A percentile compares a stretch with the other conserved stretches of the same genome.
Conservation (phyloP, 2,113 vertebrate genomes). For the Microtus oregoni region DNA sequence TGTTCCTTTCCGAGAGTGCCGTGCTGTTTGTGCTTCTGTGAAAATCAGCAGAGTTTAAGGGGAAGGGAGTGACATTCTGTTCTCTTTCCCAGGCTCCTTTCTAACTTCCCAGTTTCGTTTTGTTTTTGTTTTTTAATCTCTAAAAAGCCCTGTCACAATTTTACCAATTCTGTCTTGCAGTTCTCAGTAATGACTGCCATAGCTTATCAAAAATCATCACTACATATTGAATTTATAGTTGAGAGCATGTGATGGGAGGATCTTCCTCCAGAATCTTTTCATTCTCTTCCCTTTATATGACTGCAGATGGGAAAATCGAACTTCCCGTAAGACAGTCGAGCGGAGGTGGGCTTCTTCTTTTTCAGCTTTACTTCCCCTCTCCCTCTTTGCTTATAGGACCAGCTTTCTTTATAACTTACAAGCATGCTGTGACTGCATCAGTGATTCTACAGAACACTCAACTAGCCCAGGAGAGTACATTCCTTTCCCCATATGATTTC, state of each 20-base stretch:
- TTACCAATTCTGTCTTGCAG: slow-evolving; percentile 50
- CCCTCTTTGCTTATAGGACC: slow-evolving; percentile 53
- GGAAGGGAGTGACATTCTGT: not conserved
- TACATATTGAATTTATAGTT: slow-evolving; percentile 78
- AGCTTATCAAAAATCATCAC: slow-evolving; percentile 71
- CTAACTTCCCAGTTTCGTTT: slow-evolving; percentile 16
- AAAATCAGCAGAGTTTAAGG: not conserved
- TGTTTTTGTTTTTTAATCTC: slow-evolving; percentile 43
- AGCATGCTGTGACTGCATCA: slow-evolving; percentile 21
- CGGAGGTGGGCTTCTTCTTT: slow-evolving; percentile 52
- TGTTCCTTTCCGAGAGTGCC: slow-evolving; percentile 36
- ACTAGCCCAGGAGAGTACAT: not conserved
- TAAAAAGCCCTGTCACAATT: slow-evolving; percentile 50
- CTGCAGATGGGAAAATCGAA: slow-evolving; percentile 10
- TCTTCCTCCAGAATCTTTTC: slow-evolving; percentile 76
- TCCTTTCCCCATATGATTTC: slow-evolving; percentile 55
- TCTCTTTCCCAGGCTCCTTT: not conserved
- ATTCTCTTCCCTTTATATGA: slow-evolving; percentile 62
- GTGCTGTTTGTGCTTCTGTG: not conserved
- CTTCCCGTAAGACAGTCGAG: slow-evolving; percentile 44
- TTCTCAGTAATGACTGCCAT: slow-evolving; percentile 53
- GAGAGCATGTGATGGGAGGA: slow-evolving; percentile 79
- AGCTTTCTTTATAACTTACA: slow-evolving; percentile 45
- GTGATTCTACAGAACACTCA: slow-evolving; percentile 55
- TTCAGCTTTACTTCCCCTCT: not conserved